Evolutionary conservation across 2,888 invertebrate species (phyloP).

Genomic region (Cosmia pyralina): DNA sequence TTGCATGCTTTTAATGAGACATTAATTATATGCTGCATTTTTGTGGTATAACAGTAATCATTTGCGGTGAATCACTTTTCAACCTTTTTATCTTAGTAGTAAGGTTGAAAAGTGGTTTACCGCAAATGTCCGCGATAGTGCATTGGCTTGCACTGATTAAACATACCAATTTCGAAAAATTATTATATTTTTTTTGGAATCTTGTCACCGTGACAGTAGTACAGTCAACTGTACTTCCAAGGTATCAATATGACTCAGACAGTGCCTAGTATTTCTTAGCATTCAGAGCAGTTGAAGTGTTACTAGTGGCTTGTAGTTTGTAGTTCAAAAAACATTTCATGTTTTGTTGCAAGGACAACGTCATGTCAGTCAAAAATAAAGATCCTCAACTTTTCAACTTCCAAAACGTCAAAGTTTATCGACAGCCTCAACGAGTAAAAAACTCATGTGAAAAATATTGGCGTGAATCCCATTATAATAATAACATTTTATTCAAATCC

Average conservation of each 20-base stretch:
- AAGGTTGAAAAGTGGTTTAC: too few relatives aligned
- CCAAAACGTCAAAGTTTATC: neutral
- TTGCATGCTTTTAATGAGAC: slow-evolving; percentile 8
- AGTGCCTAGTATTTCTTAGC: neutral
- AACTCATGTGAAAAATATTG: neutral
- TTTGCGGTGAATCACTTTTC: too few relatives aligned
- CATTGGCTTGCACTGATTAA: neutral
- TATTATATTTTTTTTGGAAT: neutral
- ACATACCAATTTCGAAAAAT: neutral
- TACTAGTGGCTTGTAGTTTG: neutral
- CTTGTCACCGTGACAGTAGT: neutral
- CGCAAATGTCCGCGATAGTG: too few relatives aligned
- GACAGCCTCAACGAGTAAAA: neutral
- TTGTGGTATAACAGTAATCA: neutral
- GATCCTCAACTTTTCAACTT: slow-evolving; percentile 12
- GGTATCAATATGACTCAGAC: neutral
- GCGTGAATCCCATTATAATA: slow-evolving; percentile 7
- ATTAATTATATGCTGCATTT: neutral
- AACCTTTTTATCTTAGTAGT: too few relatives aligned
- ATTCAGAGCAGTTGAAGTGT: neutral
- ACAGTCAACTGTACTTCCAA: neutral
- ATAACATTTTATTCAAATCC: slow-evolving; percentile 1
- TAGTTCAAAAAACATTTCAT: neutral
- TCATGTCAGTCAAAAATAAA: neutral
- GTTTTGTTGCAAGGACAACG: neutral